Evolutionary conservation across 1,140 invertebrate genomes (phyloP), one percentile per base, ranked within the genome.

Genomic region (Solenopsis fugax): DNA sequence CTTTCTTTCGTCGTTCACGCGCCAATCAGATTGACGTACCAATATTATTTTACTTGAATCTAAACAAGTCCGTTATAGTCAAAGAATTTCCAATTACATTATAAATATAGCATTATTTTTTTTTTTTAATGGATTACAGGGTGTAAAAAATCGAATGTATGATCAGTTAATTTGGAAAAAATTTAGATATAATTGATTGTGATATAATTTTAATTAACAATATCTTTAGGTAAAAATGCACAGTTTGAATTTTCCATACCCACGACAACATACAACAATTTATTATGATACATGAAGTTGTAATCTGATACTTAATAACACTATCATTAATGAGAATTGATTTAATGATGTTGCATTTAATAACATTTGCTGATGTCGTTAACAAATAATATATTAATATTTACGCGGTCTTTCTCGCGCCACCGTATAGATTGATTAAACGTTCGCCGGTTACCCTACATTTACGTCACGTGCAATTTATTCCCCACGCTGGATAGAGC

Each of bases 351-450:
- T 48, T 60, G n/a, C 69, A 60, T 60, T 72, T 24, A 84, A 84
- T 84, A 48, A 60, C 18, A 5, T 60, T 69, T 34, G 41, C 41
- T 21, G 12, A 48, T 41, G 24, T 29, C 50, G 18, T 21, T 60
- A 73, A 82, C 54, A 73, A 73, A 72, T 72, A 82, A 82, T 29
- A 24, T 84, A 73, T 82, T 72, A 72, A 58, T 72, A 78, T 80
- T 67, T 56, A 84, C 69, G 18, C 69, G 18, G 29, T 84, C 24
- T 37, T 60, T 82, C 29, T n/a, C 41, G 24, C 54, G 37, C 18
- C 24, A 18, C 12, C 54, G 29, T 72, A 73, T 48, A 62, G 54
- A 73, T 64, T 58, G 80, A 82, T 75, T 60, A 84, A 84, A 84
- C 45, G 69, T 24, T 84, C 67, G n/a, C 6, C 18, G 24, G 41